These are phyloP conservation scores for Vidua chalybeata DNA, from an alignment of 2,113 vertebrate genomes.

Conservation along the genomic window DNA sequence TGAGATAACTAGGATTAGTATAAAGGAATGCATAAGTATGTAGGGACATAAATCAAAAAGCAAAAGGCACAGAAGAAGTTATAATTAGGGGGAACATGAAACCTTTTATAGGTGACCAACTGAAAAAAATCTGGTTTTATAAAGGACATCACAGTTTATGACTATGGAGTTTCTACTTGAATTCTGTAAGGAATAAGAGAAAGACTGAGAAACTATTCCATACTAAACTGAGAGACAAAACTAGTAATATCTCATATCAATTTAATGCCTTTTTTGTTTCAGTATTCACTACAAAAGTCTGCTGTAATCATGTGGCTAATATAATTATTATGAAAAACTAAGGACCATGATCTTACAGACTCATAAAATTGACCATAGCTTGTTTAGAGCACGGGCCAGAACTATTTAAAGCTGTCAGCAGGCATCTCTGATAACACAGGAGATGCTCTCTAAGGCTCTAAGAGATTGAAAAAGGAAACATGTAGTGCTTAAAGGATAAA, in stretches of 20 bases:
- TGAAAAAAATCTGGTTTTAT: neutral
- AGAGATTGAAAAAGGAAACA: neutral
- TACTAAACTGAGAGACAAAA: neutral
- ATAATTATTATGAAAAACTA: neutral
- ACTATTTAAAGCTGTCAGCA: neutral
- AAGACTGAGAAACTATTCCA: neutral
- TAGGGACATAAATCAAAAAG: constrained; percentile 16
- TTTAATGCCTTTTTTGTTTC: neutral
- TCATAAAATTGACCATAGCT: neutral
- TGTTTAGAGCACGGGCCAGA: neutral
- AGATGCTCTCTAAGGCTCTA: neutral
- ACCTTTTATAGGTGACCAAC: neutral
- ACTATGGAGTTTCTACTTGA: neutral
- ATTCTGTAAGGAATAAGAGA: neutral
- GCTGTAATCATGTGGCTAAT: neutral
- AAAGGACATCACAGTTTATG: neutral
- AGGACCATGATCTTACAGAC: neutral
- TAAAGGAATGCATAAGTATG: constrained; percentile 6
- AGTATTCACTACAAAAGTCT: neutral
- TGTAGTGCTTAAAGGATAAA: neutral
- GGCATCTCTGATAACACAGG: neutral
- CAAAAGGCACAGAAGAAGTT: neutral
- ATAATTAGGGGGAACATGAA: neutral
- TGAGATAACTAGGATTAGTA: constrained; percentile 30
- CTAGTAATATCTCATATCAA: neutral